Conservation (phyloP, 2,888 invertebrate genomes). For the Andrena bicolor region DNA sequence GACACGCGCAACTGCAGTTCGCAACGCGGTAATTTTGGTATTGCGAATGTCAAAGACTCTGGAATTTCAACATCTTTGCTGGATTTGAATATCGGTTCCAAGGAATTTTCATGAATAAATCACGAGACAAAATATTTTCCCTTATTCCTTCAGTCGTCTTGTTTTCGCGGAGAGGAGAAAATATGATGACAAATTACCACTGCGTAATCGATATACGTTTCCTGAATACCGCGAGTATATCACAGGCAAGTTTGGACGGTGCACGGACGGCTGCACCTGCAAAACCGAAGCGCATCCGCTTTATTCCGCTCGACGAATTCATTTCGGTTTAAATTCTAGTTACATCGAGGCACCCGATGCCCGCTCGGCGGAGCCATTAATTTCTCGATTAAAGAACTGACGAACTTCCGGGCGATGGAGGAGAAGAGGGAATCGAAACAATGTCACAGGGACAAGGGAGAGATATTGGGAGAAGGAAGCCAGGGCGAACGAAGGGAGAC, state of each 20-base stretch:
- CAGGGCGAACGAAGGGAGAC: conserved; percentile 31
- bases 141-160: no score
- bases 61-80: no score
- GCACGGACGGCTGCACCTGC: no score
- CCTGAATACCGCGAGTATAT: no score
- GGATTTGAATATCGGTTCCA: no score
- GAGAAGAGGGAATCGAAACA: conserved; percentile 10
- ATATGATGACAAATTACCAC: no score
- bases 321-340: conserved; percentile 9
- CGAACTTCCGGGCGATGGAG: conserved; percentile 18
- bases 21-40: neutral
- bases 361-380: conserved; percentile 20
- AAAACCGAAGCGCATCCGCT: neutral
- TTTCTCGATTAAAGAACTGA: conserved; percentile 44
- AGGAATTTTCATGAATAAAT: no score
- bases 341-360: conserved; percentile 3
- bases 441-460: conserved; percentile 12
- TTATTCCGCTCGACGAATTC: neutral
- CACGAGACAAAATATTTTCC: no score
- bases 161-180: no score
- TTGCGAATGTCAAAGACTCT: no score
- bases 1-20: neutral
- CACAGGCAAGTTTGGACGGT: neutral
- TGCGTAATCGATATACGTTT: no score
- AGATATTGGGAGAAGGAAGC: conserved; percentile 36